phyloP scores from a whole-genome alignment of 2,113 vertebrate species.

The Ginglymostoma cirratum region DNA sequence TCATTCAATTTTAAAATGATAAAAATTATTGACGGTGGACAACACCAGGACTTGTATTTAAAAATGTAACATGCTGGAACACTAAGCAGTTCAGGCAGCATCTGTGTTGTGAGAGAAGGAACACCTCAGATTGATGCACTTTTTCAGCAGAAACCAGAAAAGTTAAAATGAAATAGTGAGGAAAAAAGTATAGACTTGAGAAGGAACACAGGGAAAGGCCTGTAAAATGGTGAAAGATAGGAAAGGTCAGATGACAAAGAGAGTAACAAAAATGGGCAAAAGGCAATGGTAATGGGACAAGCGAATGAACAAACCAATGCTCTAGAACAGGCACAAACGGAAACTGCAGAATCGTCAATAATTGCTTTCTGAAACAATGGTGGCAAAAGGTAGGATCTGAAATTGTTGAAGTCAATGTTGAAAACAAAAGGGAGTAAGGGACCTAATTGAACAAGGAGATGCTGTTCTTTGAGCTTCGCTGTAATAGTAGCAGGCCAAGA shows the following conservation, averaged over 20 bases:
- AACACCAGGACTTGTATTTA: background rate
- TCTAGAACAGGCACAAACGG: background rate
- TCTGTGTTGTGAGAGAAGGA: background rate
- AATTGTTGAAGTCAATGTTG: background rate
- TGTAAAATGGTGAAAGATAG: background rate
- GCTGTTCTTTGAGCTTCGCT: background rate
- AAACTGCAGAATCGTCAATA: background rate
- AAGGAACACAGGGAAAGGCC: background rate
- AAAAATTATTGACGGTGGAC: background rate
- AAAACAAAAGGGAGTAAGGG: background rate
- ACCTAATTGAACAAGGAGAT: background rate
- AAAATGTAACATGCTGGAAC: background rate
- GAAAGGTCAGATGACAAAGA: background rate
- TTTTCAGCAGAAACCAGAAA: background rate
- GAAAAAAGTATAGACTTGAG: background rate
- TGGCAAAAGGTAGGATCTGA: background rate
- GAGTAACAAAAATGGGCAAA: background rate
- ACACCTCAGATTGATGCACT: background rate
- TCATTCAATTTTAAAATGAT: background rate
- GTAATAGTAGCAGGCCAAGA: background rate
- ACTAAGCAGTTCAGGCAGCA: background rate
- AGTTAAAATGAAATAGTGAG: background rate
- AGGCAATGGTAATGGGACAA: background rate
- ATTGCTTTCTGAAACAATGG: background rate
- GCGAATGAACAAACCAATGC: background rate